These are phyloP conservation scores for Xiphorhynchus elegans DNA, from an alignment of 2,113 vertebrate genomes.

Conservation along the genomic window DNA sequence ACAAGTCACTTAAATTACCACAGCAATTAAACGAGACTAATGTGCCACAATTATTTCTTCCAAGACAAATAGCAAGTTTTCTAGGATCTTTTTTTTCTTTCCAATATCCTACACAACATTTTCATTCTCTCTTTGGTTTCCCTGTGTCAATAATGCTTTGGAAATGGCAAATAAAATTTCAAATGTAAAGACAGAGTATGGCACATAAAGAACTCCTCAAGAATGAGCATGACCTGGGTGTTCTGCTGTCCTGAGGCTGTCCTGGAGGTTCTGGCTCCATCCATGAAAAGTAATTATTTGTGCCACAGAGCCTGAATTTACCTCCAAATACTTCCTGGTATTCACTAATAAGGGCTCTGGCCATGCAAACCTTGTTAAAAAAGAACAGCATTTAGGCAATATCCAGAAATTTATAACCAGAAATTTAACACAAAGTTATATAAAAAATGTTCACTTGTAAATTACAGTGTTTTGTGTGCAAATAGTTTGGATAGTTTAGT, in stretches of 20 bases:
- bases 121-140: background rate
- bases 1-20: constrained; percentile 27
- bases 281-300: background rate
- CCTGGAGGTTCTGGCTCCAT: background rate
- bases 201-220: fast-evolving
- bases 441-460: background rate
- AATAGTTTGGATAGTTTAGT: background rate
- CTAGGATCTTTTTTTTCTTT: background rate
- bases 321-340: background rate
- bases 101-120: background rate
- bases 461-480: background rate
- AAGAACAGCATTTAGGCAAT: background rate
- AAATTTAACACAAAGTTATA: background rate
- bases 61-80: background rate
- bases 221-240: background rate
- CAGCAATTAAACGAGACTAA: constrained; percentile 36
- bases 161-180: background rate
- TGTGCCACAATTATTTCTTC: background rate
- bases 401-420: too few species aligned
- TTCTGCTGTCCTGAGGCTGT: background rate
- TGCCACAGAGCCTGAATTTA: background rate
- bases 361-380: background rate
- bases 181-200: fast-evolving
- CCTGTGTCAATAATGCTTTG: background rate
- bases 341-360: background rate